Evolutionary conservation across 1,140 invertebrate species (phyloP).

Genomic region (Temnothorax nylanderi): DNA sequence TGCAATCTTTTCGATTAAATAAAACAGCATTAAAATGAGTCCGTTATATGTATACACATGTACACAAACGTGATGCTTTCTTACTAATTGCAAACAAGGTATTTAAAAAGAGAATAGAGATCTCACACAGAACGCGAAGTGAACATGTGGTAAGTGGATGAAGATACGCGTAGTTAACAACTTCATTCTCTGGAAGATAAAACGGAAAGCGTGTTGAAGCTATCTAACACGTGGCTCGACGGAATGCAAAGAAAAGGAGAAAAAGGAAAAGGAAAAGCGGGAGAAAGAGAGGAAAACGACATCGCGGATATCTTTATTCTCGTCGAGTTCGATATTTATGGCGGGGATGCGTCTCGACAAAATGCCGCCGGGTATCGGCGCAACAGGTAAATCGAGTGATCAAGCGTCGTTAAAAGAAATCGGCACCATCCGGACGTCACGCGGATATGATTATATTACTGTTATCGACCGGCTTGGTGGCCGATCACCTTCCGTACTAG

Average conservation of each 20-base stretch:
- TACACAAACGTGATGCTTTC: not conserved
- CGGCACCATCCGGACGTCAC: slow-evolving; percentile 15
- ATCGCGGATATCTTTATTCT: slow-evolving; percentile 28
- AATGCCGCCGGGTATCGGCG: not conserved
- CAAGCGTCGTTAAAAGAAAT: slow-evolving; percentile 50
- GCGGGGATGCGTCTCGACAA: not conserved
- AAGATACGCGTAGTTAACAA: not conserved
- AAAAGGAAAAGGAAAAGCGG: not conserved
- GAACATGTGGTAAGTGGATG: not conserved
- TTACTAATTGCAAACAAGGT: not conserved
- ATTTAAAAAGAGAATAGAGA: not conserved
- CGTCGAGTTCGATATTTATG: slow-evolving; percentile 38
- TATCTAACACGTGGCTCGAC: not conserved
- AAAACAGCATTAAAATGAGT: not conserved
- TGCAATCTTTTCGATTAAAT: slow-evolving; percentile 8
- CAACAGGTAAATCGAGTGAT: slow-evolving; percentile 58
- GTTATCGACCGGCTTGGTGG: slow-evolving; percentile 7
- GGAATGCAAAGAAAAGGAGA: not conserved
- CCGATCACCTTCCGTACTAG: slow-evolving; percentile 1
- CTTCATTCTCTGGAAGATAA: not conserved
- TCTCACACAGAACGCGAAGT: not conserved
- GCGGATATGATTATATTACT: slow-evolving; percentile 33
- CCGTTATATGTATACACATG: not conserved
- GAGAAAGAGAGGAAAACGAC: not conserved
- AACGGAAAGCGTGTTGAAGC: slow-evolving; percentile 20